phyloP scores from a whole-genome alignment of 2,113 vertebrate species.

The Sinocyclocheilus grahami region DNA sequence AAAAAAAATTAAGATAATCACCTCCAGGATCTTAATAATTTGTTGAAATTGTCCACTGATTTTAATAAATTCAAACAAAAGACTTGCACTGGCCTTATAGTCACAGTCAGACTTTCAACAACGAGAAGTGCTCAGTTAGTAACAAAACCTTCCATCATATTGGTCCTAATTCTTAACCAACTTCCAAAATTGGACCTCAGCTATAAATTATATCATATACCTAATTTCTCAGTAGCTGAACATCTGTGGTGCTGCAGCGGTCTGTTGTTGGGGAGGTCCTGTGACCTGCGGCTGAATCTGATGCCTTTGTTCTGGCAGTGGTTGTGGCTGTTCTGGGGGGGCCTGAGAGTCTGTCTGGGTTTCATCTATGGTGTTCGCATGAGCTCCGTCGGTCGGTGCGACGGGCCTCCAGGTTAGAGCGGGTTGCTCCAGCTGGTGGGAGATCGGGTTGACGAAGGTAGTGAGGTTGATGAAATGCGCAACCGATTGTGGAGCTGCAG shows the following conservation, averaged over 20 bases:
- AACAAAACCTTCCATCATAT: not conserved
- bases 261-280: conserved; percentile 65
- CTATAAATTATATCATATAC: conserved; percentile 52
- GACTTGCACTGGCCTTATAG: not conserved
- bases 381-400: conserved; percentile 71
- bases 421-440: conserved; percentile 84
- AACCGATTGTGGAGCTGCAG: conserved; percentile 79
- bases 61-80: not conserved
- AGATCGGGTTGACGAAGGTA: conserved; percentile 93
- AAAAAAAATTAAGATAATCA: not conserved
- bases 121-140: not conserved
- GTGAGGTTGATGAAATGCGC: conserved; percentile 97
- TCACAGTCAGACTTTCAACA: not conserved
- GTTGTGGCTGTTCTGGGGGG: conserved; percentile 61
- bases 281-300: conserved; percentile 71
- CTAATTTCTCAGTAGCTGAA: conserved; percentile 86
- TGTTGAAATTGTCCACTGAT: not conserved
- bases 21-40: not conserved
- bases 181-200: conserved; percentile 36
- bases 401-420: conserved; percentile 89
- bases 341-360: conserved; percentile 65
- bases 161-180: not conserved
- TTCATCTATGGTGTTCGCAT: conserved; percentile 58
- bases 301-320: conserved; percentile 58
- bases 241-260: conserved; percentile 82